These are phyloP conservation scores for Cossypha heuglini DNA, from an alignment of 2,797 vertebrate species.

Conservation along the genomic window DNA sequence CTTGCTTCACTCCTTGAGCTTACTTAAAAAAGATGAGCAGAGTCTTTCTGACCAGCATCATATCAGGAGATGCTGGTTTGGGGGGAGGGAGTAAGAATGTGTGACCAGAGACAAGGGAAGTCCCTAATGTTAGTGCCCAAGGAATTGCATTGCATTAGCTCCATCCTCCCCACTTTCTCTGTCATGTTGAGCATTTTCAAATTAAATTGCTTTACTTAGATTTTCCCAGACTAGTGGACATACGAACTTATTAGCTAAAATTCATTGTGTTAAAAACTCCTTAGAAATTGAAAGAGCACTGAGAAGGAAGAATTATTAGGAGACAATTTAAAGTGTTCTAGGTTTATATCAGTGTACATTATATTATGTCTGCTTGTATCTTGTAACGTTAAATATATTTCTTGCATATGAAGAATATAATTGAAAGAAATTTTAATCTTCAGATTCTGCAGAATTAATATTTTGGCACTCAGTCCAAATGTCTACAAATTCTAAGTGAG, in stretches of 20 bases:
- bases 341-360: background rate
- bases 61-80: background rate
- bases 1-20: background rate
- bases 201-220: background rate
- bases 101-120: background rate
- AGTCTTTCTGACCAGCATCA: background rate
- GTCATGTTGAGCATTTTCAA: background rate
- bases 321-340: background rate
- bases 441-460: background rate
- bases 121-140: background rate
- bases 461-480: background rate
- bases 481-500: background rate
- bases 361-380: background rate
- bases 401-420: background rate
- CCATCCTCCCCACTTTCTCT: background rate
- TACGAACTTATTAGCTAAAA: background rate
- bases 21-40: background rate
- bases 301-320: background rate
- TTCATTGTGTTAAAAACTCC: background rate
- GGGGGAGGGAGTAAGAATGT: background rate
- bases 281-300: background rate
- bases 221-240: background rate
- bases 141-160: background rate
- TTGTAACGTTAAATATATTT: background rate
- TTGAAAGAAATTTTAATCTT: background rate